Conservation (phyloP, 2,888 invertebrate genomes). For the Theretra japonica region DNA sequence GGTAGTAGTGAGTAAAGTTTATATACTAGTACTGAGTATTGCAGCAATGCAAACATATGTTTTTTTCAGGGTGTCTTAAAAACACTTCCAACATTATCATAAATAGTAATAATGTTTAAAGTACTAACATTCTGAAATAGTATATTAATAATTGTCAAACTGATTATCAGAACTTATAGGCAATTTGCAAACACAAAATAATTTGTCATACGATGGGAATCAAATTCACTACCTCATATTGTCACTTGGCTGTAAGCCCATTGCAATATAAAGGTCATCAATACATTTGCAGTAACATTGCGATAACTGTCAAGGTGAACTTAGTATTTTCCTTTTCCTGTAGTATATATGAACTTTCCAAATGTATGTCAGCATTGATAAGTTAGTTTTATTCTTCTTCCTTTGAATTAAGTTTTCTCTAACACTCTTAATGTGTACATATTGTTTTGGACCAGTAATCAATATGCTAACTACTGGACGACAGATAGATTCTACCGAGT, state of each 20-base stretch:
- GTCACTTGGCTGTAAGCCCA: conserved; percentile 18
- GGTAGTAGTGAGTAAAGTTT: neutral
- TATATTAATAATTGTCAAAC: too few relatives aligned
- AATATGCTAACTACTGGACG: too few relatives aligned
- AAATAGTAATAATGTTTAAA: too few relatives aligned
- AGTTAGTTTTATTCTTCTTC: neutral
- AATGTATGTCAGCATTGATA: conserved; percentile 2
- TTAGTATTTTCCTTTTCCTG: neutral
- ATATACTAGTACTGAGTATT: neutral
- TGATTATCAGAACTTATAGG: too few relatives aligned
- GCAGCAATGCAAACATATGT: neutral
- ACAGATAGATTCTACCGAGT: too few relatives aligned
- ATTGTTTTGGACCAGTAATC: too few relatives aligned
- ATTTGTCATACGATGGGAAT: neutral
- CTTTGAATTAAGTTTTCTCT: neutral
- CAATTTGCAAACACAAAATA: too few relatives aligned
- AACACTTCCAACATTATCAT: neutral
- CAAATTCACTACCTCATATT: neutral
- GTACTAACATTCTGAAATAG: too few relatives aligned
- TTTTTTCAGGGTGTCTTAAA: neutral
- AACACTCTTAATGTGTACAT: too few relatives aligned
- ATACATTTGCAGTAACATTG: neutral
- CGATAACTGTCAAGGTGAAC: conserved; percentile 8
- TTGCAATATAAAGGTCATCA: neutral
- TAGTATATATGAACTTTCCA: neutral